A percentile compares a stretch with the other conserved stretches of the same genome.
phyloP scores from a whole-genome alignment of 2,888 invertebrate species.

The Pachymerium ferrugineum region DNA sequence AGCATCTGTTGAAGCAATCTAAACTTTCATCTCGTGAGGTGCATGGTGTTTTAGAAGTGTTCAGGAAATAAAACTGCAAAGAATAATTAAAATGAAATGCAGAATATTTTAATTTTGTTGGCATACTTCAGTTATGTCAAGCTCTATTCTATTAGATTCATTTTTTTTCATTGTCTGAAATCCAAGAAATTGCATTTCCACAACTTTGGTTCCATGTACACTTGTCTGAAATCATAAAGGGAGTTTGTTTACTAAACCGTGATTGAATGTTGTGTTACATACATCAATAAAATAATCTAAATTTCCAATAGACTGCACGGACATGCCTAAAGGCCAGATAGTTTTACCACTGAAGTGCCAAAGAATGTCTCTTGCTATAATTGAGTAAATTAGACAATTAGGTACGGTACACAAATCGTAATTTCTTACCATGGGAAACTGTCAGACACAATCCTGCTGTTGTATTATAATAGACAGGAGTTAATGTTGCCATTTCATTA shows the following conservation, averaged over 20 bases:
- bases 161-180: too few species aligned
- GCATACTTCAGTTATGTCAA: background rate
- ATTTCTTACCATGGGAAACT: too few species aligned
- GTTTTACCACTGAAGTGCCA: background rate
- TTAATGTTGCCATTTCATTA: too few species aligned
- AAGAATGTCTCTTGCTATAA: background rate
- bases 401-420: background rate
- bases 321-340: too few species aligned
- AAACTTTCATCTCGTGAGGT: background rate
- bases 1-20: background rate
- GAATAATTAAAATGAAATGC: background rate
- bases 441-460: too few species aligned
- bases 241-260: too few species aligned
- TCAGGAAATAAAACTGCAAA: background rate
- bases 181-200: too few species aligned
- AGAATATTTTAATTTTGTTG: background rate
- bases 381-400: background rate
- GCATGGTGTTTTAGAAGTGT: background rate
- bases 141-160: background rate
- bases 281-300: background rate
- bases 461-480: too few species aligned
- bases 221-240: too few species aligned
- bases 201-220: too few species aligned
- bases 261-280: background rate
- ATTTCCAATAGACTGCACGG: background rate